These are phyloP conservation scores for Oenanthe oenanthe DNA, from an alignment of 2,113 vertebrate species.

Conservation along the genomic window DNA sequence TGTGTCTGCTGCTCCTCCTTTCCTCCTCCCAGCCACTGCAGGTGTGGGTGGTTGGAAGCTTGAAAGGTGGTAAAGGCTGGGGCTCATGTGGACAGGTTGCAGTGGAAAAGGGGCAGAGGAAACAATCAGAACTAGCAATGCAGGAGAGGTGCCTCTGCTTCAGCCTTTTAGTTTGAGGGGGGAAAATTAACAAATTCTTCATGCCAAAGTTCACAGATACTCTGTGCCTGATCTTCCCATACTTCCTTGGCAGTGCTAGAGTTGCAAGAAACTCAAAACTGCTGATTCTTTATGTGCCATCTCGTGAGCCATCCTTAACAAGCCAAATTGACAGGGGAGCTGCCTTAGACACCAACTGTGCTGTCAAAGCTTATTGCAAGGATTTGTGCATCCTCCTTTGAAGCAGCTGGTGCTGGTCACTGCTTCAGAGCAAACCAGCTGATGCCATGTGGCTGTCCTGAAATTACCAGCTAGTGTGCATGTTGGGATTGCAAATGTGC, in stretches of 20 bases:
- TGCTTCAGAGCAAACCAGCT: background rate
- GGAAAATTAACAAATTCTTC: background rate
- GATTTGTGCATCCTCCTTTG: background rate
- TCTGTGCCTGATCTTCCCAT: background rate
- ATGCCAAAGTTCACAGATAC: background rate
- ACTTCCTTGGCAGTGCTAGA: background rate
- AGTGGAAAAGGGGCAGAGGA: background rate
- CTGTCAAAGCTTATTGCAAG: background rate
- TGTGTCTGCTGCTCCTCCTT: rapidly evolving
- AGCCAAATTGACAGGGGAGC: background rate
- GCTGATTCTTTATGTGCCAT: background rate
- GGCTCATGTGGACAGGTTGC: background rate
- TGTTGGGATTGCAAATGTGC: background rate
- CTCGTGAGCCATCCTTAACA: background rate
- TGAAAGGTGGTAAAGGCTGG: background rate
- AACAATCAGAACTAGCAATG: background rate
- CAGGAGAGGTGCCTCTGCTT: background rate
- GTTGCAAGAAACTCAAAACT: background rate
- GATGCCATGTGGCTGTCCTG: background rate
- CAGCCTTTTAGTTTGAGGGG: background rate
- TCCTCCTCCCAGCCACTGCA: rapidly evolving
- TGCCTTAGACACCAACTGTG: background rate
- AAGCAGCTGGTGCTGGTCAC: background rate
- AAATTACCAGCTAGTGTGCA: background rate
- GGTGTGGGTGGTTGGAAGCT: background rate